phyloP scores from a whole-genome alignment of 1,140 invertebrate genomes.

The Euwallacea similis region DNA sequence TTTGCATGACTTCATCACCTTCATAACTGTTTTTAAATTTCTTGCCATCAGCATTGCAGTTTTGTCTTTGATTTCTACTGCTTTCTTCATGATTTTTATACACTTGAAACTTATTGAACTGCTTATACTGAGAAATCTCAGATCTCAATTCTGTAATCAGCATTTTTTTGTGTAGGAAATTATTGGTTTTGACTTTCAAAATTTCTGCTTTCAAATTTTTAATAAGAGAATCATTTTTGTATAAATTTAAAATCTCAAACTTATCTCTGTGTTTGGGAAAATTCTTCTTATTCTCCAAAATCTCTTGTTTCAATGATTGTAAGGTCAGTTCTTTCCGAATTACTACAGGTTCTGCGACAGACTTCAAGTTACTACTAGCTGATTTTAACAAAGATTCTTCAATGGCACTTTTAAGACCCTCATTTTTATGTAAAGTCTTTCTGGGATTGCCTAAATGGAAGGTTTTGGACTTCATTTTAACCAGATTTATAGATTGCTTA shows the following conservation, averaged over 20 bases:
- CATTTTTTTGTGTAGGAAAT: neutral
- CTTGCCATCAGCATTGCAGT: no score
- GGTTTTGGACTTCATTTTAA: neutral
- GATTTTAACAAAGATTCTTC: neutral
- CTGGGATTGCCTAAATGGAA: neutral
- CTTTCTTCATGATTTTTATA: neutral
- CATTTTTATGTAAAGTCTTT: no score
- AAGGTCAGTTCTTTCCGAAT: neutral
- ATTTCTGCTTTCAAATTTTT: neutral
- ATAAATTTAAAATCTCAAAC: no score
- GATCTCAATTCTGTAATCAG: slow-evolving; percentile 1
- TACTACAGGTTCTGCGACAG: neutral
- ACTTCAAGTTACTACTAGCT: neutral
- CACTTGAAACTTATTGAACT: neutral
- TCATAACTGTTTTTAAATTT: no score
- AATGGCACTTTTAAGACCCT: no score
- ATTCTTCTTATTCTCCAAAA: neutral
- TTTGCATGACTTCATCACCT: no score
- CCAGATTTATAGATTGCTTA: neutral
- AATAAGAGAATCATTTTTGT: no score
- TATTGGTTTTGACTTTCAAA: neutral
- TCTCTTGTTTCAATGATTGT: neutral
- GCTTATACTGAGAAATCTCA: neutral
- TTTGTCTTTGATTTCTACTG: no score
- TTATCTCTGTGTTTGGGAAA: no score